phyloP scores from a whole-genome alignment of 2,113 vertebrate species.

The Amphilophus citrinellus region DNA sequence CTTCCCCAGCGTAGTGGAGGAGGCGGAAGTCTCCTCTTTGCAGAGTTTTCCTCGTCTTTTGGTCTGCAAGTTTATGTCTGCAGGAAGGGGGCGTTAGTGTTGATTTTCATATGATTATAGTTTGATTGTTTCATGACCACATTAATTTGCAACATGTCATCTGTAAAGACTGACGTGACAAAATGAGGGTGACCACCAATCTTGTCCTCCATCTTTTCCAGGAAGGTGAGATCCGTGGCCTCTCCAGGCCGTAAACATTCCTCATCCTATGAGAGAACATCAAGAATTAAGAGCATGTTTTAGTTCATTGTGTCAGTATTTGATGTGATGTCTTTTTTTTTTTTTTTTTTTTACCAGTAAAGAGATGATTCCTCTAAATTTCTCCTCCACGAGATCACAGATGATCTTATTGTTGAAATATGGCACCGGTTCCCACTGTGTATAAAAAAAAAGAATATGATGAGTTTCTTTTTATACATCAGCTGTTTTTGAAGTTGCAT shows the following conservation, averaged over 20 bases:
- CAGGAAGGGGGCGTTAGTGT: not conserved
- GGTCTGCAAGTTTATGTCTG: conserved; percentile 92
- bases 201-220: conserved; percentile 95
- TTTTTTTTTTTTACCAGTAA: conserved; percentile 86
- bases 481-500: not conserved
- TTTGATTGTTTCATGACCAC: not conserved
- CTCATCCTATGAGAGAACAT: conserved; percentile 85
- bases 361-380: conserved; percentile 95
- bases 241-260: conserved; percentile 94
- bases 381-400: conserved; percentile 95
- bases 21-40: conserved; percentile 93
- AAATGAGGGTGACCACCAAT: conserved; percentile 94
- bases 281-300: not conserved
- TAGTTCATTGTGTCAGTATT: not conserved
- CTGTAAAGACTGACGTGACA: conserved; percentile 84
- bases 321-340: not conserved
- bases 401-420: conserved; percentile 99
- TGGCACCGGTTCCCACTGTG: conserved; percentile 94
- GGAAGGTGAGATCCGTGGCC: conserved; percentile 93
- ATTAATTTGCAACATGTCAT: not conserved
- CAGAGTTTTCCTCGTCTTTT: conserved; percentile 88
- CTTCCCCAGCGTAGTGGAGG: conserved; percentile 93
- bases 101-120: not conserved
- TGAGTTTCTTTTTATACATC: not conserved
- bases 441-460: not conserved